Conservation (phyloP, 2,888 invertebrate species). For the Caenorhabditis parvicauda region DNA sequence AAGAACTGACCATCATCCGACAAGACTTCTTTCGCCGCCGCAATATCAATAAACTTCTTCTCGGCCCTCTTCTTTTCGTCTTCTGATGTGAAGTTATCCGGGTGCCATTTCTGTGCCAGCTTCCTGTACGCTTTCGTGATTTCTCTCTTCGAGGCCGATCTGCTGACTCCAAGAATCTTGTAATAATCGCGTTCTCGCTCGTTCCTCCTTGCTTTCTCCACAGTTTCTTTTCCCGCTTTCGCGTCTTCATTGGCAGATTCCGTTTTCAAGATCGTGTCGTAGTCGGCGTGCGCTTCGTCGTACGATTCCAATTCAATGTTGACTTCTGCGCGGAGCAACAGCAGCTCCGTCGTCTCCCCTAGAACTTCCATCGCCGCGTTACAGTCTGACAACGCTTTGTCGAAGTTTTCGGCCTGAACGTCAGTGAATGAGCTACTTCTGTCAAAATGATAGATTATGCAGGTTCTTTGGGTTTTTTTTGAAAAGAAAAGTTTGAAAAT, state of each 20-base stretch:
- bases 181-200: conserved; percentile 92
- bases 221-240: conserved; percentile 81
- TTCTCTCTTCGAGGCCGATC: conserved; percentile 84
- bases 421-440: no score
- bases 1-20: conserved; percentile 70
- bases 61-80: conserved; percentile 77
- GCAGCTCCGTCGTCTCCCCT: no score
- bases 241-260: conserved; percentile 79
- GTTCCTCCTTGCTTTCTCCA: conserved; percentile 87
- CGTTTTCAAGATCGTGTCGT: conserved; percentile 79
- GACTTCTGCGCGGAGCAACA: no score
- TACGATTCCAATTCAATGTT: no score
- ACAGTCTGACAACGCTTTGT: no score
- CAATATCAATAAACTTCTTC: conserved; percentile 96
- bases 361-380: no score
- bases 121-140: conserved; percentile 93
- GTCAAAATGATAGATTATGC: no score
- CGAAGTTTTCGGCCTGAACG: no score
- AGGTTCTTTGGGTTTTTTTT: no score
- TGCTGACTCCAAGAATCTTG: conserved; percentile 86
- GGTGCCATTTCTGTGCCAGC: conserved; percentile 98
- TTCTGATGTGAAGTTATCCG: conserved; percentile 83
- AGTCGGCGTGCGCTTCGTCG: conserved; percentile 86
- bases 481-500: neutral
- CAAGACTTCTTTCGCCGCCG: conserved; percentile 93